Percentiles rank a stretch among this genome's conserved stretches.
These are phyloP conservation scores for Cecropterus lyciades DNA, from an alignment of 1,140 invertebrate genomes.

Conservation along the genomic window DNA sequence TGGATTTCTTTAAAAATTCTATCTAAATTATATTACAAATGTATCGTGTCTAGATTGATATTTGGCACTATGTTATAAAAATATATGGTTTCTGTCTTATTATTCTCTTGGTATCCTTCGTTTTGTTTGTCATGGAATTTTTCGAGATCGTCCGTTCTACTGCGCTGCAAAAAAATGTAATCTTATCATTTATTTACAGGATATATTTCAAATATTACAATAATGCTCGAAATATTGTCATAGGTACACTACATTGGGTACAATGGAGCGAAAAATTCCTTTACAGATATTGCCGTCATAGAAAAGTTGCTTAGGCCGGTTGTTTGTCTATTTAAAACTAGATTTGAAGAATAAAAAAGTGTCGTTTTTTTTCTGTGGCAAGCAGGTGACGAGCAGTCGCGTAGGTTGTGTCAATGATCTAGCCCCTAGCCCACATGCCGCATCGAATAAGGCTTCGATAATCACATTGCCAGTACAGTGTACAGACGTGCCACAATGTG, in stretches of 20 bases:
- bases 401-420: slow-evolving; percentile 83
- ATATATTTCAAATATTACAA: slow-evolving; percentile 25
- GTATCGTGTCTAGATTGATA: slow-evolving; percentile 58
- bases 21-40: slow-evolving; percentile 72
- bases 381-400: slow-evolving; percentile 78
- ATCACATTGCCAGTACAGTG: slow-evolving; percentile 71
- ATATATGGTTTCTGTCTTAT: slow-evolving; percentile 64
- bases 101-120: slow-evolving; percentile 54
- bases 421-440: slow-evolving; percentile 80
- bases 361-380: slow-evolving; percentile 57
- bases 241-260: slow-evolving; percentile 22
- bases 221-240: slow-evolving; percentile 59
- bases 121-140: slow-evolving; percentile 76
- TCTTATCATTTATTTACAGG: slow-evolving; percentile 10
- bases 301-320: slow-evolving; percentile 46
- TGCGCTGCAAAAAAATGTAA: slow-evolving; percentile 59
- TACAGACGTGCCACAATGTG: slow-evolving; percentile 55
- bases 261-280: slow-evolving; percentile 44
- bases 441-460: slow-evolving; percentile 77
- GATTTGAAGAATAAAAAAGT: slow-evolving; percentile 70
- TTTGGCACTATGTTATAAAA: slow-evolving; percentile 82
- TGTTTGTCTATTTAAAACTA: slow-evolving; percentile 73
- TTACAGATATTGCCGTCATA: slow-evolving; percentile 37
- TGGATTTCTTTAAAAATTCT: slow-evolving; percentile 62
- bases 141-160: slow-evolving; percentile 77